These are phyloP conservation scores for Jacana jacana DNA, from an alignment of 2,113 vertebrate species.

Conservation along the genomic window DNA sequence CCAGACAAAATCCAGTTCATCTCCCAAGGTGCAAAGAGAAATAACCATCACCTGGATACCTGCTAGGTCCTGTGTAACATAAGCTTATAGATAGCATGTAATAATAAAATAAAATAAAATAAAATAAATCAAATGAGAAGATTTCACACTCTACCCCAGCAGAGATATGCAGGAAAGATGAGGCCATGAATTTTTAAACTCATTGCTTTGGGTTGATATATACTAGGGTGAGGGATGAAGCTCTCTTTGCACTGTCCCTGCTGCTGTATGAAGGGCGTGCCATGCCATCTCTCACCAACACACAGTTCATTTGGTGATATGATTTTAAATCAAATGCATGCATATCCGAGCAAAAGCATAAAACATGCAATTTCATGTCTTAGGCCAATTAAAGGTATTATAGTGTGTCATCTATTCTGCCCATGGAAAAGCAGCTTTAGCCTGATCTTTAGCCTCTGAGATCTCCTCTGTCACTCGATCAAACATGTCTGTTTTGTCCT, in stretches of 20 bases:
- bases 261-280: neutral
- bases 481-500: neutral
- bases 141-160: neutral
- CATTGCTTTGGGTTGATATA: neutral
- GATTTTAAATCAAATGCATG: neutral
- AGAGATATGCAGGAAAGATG: neutral
- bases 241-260: neutral
- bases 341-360: neutral
- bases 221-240: neutral
- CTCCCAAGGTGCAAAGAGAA: neutral
- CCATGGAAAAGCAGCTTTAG: neutral
- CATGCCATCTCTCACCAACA: neutral
- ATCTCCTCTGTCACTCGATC: neutral
- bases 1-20: neutral
- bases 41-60: neutral
- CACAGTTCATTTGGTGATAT: neutral
- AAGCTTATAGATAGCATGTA: neutral
- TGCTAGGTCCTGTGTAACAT: neutral
- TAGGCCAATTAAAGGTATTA: neutral
- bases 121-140: neutral
- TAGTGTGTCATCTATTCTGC: neutral
- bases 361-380: neutral
- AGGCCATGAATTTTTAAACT: neutral
- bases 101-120: neutral
- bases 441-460: neutral